Evolutionary conservation across 2,797 vertebrate species (phyloP).

Genomic region (Spinus pinus): DNA sequence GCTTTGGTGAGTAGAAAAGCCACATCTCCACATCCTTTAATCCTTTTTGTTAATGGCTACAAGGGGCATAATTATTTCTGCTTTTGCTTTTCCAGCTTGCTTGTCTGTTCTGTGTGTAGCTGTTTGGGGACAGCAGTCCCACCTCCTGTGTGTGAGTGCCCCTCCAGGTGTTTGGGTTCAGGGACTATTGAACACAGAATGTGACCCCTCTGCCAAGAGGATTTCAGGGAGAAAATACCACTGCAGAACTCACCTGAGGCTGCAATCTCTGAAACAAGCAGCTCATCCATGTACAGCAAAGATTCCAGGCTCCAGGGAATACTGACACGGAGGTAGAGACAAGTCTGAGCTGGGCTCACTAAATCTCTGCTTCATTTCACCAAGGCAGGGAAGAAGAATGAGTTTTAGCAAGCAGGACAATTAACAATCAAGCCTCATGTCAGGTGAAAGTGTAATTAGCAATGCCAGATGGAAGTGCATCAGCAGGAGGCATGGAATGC

Average conservation of each 20-base stretch:
- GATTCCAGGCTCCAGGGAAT: background rate
- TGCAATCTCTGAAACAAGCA: background rate
- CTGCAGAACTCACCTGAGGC: background rate
- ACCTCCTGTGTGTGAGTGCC: fast-evolving
- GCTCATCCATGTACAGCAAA: background rate
- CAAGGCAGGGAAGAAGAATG: background rate
- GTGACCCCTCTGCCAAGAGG: background rate
- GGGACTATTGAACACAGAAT: background rate
- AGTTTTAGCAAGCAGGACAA: background rate
- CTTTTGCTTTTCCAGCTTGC: background rate
- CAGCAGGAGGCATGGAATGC: background rate
- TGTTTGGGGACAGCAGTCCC: background rate
- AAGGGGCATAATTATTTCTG: background rate
- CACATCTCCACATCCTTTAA: background rate
- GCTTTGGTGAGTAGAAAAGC: background rate
- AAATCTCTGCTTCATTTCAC: background rate
- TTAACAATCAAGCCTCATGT: background rate
- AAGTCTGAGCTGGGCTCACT: background rate
- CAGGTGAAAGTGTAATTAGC: slow-evolving; percentile 43
- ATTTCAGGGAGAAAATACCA: background rate
- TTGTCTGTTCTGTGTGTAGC: background rate
- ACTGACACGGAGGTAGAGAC: fast-evolving
- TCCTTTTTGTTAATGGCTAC: background rate
- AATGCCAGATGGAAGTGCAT: slow-evolving; percentile 1
- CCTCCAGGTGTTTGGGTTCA: background rate